These are phyloP conservation scores for Dipodomys ordii DNA, from an alignment of 2,113 vertebrate genomes.

Conservation along the genomic window DNA sequence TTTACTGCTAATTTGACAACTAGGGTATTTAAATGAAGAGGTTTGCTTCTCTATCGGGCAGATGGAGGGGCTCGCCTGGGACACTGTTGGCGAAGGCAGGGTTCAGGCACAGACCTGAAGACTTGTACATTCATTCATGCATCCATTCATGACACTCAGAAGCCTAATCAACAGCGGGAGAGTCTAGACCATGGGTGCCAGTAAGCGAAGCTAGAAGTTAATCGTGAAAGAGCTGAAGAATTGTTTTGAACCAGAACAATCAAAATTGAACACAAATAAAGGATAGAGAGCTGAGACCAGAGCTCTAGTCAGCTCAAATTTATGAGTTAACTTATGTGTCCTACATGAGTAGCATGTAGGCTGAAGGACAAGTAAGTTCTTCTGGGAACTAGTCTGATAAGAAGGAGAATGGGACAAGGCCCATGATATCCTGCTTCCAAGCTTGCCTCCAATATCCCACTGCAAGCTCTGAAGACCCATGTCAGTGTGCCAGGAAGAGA, in stretches of 20 bases:
- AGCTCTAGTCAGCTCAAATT: neutral
- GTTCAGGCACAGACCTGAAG: neutral
- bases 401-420: neutral
- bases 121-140: too few relatives aligned
- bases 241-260: neutral
- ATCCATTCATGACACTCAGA: neutral
- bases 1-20: neutral
- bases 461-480: neutral
- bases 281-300: neutral
- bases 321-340: neutral
- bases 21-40: neutral
- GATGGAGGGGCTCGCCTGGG: neutral
- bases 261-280: neutral
- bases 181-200: neutral
- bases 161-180: neutral
- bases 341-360: neutral
- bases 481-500: neutral
- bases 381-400: neutral
- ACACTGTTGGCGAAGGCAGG: neutral
- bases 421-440: neutral
- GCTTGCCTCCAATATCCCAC: neutral
- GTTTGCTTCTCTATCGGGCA: neutral
- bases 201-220: constrained; percentile 12
- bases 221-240: neutral
- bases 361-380: neutral